Evolutionary conservation across 35 echinoderm and acorn worm genomes (phyloP), one percentile per base, ranked within the genome.

Genomic region (Antedon bifida): DNA sequence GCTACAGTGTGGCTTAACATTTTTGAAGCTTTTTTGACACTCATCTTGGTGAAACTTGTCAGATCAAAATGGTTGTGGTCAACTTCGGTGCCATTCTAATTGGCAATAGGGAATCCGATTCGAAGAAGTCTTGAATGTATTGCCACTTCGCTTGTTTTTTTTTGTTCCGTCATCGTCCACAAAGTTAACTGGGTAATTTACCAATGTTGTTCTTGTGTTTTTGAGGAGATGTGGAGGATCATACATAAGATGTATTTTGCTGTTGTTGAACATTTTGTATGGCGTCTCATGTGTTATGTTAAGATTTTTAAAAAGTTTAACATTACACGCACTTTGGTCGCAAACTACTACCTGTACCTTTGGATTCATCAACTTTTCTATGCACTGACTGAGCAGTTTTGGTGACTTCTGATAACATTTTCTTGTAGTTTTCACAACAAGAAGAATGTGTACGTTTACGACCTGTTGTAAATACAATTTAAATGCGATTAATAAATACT

Each of bases 31-130:
- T 28, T 85, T 32, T 33, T 28, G 3, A 85, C 44, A 5, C 36
- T 51, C 81, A 83, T 56, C 44, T 83, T 83, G 31, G 83, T 77
- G 73, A 77, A 77, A 38, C 35, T 10, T 31, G 26, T 5, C 0
- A 85, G 64, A 16, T 31, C 80, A 14, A 85, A 85, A 85, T 85
- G 84, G 5, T 36, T 36, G 0, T 77, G 34, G 84, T 79, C 30
- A 86, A 33, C 36, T 86, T 86, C 45, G 84, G 84, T 28, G 84
- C 84, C 76, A 79, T 80, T 44, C 84, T 36, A 30, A 86, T 46
- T 12, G 34, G 77, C 5, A 86, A 39, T 44, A 33, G 29, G 29
- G 75, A 77, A 35, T 86, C 84, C 30, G 39, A 44, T n/a, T 86
- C 75, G 32, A 29, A 86, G 39, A 86, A 86, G 19, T 86, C 35